Base-by-base conservation (phyloP, 23 tunicate species). In the Styela plicata region DNA sequence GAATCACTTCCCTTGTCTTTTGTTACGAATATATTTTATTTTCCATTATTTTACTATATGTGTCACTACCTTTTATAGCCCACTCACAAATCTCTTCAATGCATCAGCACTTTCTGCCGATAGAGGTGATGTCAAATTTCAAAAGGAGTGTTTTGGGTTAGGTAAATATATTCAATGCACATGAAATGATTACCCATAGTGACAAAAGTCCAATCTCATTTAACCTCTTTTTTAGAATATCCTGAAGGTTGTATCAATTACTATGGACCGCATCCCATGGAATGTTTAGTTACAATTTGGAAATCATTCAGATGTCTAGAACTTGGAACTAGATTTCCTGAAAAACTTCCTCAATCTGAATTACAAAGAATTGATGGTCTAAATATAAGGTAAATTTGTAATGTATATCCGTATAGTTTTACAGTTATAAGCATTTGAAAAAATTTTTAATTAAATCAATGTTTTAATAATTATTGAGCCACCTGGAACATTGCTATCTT, bases 251-350 rank as follows among this genome's bases (percentile, higher is more conserved):
- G 86, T 53, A 34, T 33, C 22, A 36, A 73, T n/a, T 83, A 63
- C 69, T 74, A 74, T 19, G 86, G 86, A 24, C 86, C 86, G 21
- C 86, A 83, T 73, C 76, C 44, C 13, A 13, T 53, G 67, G 75
- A 73, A 71, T 83, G 86, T 34, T 57, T 71, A 26, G 57, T 21
- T 3, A 83, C 26, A 23, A 83, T 83, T 13, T 83, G 86, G 86
- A 18, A 23, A 19, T 36, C 63, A 30, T 63, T 34, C 34, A 29
- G 5, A 21, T 71, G 77, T 32, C 17, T 71, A 13, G 36, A 33
- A 26, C 36, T 28, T 28, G 77, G 77, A 26, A 19, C 77, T 2
- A 27, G 77, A 27, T 71, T 26, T 71, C 77, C 77, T 19, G 37
- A 21, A 31, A 71, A 27, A 26, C 35, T 71, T 22, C 32, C 24